Evolutionary conservation across 2,888 invertebrate species (phyloP), one percentile per base, ranked within the genome.

Genomic region (Tineola bisselliella): DNA sequence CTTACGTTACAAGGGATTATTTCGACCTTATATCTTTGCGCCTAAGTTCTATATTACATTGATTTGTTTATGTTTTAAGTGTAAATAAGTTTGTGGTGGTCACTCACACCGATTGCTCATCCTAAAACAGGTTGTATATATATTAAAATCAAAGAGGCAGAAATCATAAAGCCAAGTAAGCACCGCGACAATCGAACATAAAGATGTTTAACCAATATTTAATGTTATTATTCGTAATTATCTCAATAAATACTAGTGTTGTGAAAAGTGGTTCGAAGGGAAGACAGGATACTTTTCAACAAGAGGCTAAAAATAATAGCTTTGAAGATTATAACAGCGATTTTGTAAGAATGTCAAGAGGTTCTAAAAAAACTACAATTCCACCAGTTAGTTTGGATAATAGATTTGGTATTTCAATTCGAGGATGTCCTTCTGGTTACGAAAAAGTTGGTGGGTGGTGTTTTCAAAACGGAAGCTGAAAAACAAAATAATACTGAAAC

Each of bases 401-500:
- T 15, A 58, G 58, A 33, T 31, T 33, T 58, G 33, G 33, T n/a
- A 33, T 58, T 13, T 30, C 31, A 19, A 13, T 58, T 13, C 12
- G 33, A 15, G 13, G 18, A 17, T 60, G 60, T 38, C 48, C 60
- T 11, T 13, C 48, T 11, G 60, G 60, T 1, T 48, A 48, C 48
- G 48, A 48, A 44, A 44, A 30, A 13, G 48, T 48, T 15, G 60
- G 60, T 15, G 48, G 60, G n/a, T 60, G 60, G 60, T 60, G 60
- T 30, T 44, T 60, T 44, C 48, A n/a, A 25, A 25, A 4, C 25
- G 25, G 25, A 25, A 25, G 25, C 6, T 25, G 6, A 25, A 25
- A 25, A 25, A n/a, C n/a, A n/a, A n/a, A n/a, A n/a, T n/a, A n/a
- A n/a, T n/a, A n/a, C n/a, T n/a, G n/a, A n/a, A n/a, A n/a, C n/a